Evolutionary conservation across 2,888 invertebrate genomes (phyloP).

Genomic region (Ormyrus nitidulus): DNA sequence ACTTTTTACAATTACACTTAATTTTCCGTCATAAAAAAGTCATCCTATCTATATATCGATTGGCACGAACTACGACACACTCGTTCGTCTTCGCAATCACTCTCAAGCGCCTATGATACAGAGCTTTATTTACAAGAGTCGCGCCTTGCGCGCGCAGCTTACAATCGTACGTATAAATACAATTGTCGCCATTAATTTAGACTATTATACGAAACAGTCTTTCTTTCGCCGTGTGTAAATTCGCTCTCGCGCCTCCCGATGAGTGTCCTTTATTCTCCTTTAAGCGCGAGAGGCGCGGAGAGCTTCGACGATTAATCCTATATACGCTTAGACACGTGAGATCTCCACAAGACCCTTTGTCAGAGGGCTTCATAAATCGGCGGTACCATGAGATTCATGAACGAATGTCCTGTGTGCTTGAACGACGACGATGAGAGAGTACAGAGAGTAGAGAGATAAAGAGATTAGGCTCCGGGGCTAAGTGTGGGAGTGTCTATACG

Average conservation of each 20-base stretch:
- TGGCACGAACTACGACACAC: conserved; percentile 36
- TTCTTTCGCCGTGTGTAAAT: not conserved
- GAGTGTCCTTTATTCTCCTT: not conserved
- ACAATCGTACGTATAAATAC: conserved; percentile 31
- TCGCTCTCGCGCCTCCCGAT: not conserved
- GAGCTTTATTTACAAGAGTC: conserved; percentile 39
- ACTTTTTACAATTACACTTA: conserved; percentile 41
- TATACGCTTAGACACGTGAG: not conserved
- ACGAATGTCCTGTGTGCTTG: not conserved
- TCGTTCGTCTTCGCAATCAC: conserved; percentile 5
- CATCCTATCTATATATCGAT: conserved; percentile 22
- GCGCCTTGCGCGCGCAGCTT: not conserved
- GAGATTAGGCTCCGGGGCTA: too few species aligned
- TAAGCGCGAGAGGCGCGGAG: not conserved
- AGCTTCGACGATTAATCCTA: not conserved
- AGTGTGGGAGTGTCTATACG: too few species aligned
- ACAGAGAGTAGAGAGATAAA: too few species aligned
- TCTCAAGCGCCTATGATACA: conserved; percentile 46
- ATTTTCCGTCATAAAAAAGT: conserved; percentile 41
- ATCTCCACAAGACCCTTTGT: not conserved
- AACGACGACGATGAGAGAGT: not conserved
- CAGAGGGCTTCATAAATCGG: too few species aligned
- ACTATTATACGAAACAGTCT: conserved; percentile 34
- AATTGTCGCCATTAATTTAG: conserved; percentile 13
- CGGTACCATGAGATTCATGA: not conserved